Conservation (phyloP, 2,888 invertebrate genomes). For the Lissocephala sabroskyi region DNA sequence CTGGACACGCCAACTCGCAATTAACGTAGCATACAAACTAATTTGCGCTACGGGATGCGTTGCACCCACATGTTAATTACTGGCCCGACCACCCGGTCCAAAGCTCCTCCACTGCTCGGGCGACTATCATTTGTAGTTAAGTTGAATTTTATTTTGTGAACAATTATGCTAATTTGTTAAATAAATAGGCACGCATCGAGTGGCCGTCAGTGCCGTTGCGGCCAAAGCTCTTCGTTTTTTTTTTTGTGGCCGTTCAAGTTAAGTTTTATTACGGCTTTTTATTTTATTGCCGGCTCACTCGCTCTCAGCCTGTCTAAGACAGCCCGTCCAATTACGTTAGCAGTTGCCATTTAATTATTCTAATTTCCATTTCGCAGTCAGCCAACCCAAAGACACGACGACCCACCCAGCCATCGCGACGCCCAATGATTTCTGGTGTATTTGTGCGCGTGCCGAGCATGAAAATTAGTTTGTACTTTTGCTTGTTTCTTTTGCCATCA, state of each 20-base stretch:
- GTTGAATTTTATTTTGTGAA: constrained; percentile 68
- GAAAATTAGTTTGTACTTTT: constrained; percentile 57
- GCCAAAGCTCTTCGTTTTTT: no score
- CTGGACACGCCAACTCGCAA: constrained; percentile 68
- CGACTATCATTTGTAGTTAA: constrained; percentile 61
- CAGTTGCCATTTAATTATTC: constrained; percentile 68
- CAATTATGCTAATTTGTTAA: constrained; percentile 71
- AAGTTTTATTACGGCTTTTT: constrained; percentile 59
- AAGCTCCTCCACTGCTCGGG: neutral
- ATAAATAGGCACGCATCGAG: constrained; percentile 51
- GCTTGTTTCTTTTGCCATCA: constrained; percentile 4
- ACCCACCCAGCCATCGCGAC: constrained; percentile 24
- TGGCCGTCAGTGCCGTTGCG: no score
- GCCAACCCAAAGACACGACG: constrained; percentile 4
- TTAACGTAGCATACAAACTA: constrained; percentile 69
- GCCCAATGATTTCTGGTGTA: constrained; percentile 33
- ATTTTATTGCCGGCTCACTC: constrained; percentile 46
- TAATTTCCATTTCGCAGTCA: constrained; percentile 42
- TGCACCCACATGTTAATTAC: constrained; percentile 49
- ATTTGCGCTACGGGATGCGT: constrained; percentile 65
- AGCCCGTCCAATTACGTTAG: constrained; percentile 62
- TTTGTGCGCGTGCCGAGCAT: constrained; percentile 56
- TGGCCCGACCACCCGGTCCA: constrained; percentile 10
- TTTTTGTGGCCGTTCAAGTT: constrained; percentile 49
- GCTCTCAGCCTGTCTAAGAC: constrained; percentile 16